A percentile compares a stretch with the other conserved stretches of the same genome.
phyloP scores from a whole-genome alignment of 2,113 vertebrate species.

The Ctenomys sociabilis region DNA sequence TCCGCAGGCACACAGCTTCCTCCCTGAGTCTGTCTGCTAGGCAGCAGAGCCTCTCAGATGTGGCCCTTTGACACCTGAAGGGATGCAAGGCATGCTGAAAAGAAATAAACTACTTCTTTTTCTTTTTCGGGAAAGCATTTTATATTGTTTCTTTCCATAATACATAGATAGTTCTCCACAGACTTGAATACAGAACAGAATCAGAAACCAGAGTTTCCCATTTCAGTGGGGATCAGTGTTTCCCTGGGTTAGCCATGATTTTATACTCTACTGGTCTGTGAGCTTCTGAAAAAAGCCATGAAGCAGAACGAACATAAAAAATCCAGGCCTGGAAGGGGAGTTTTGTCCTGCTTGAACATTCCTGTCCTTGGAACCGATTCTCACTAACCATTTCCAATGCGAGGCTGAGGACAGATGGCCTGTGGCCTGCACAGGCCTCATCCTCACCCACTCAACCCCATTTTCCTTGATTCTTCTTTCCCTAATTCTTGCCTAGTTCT shows the following conservation, averaged over 20 bases:
- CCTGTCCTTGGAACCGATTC: background rate
- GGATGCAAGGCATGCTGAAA: background rate
- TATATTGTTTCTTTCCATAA: background rate
- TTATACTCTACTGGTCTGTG: background rate
- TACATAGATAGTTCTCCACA: background rate
- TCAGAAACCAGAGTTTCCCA: background rate
- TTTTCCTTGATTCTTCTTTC: background rate
- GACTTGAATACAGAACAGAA: background rate
- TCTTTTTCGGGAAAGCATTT: background rate
- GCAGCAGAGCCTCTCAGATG: background rate
- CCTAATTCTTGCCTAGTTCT: background rate
- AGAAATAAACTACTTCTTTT: background rate
- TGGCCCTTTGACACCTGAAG: background rate
- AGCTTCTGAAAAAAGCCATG: background rate
- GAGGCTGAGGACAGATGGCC: background rate
- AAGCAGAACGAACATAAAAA: background rate
- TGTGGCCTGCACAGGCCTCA: too few species aligned
- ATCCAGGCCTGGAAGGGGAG: background rate
- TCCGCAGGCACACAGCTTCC: background rate
- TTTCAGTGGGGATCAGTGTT: background rate
- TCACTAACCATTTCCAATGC: background rate
- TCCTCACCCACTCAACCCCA: background rate
- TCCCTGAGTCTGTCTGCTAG: too few species aligned
- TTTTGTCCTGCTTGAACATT: background rate
- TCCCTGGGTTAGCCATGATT: background rate